These are phyloP conservation scores for Mayetiola destructor DNA, from an alignment of 2,888 invertebrate species.

Conservation along the genomic window DNA sequence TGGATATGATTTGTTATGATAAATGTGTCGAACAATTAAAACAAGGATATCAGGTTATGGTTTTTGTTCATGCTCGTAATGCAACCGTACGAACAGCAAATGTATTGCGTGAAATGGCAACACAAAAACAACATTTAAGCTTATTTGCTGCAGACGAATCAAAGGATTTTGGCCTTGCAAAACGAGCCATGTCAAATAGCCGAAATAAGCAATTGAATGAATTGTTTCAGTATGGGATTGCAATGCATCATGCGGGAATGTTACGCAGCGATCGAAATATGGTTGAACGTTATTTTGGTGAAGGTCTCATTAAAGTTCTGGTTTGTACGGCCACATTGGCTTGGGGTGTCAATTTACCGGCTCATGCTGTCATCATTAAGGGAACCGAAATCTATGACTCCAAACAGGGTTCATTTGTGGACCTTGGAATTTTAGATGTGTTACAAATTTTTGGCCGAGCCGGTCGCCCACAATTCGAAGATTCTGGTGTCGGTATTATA, in stretches of 20 bases:
- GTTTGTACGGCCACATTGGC: conserved; percentile 96
- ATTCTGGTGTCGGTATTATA: conserved; percentile 85
- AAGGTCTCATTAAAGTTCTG: conserved; percentile 74
- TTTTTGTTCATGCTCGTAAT: conserved; percentile 96
- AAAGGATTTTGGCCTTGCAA: conserved; percentile 49
- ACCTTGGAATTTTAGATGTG: conserved; percentile 92
- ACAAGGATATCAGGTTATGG: conserved; percentile 89
- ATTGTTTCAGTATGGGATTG: conserved; percentile 60
- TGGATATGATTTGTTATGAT: conserved; percentile 88
- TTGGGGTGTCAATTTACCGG: conserved; percentile 99
- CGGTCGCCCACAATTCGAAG: conserved; percentile 95
- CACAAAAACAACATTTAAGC: conserved; percentile 54
- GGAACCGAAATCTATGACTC: conserved; percentile 92
- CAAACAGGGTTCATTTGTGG: conserved; percentile 83
- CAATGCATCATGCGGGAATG: conserved; percentile 95
- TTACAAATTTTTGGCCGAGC: conserved; percentile 97
- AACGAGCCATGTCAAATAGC: conserved; percentile 53
- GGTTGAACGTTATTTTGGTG: conserved; percentile 80
- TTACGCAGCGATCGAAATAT: conserved; percentile 70
- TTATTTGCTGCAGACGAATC: conserved; percentile 53
- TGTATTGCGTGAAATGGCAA: conserved; percentile 66
- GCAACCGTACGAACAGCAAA: conserved; percentile 84
- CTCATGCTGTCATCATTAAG: conserved; percentile 76
- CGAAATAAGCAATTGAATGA: conserved; percentile 71
- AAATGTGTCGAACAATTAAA: conserved; percentile 75